Evolutionary conservation across 1,140 invertebrate species (phyloP).

Genomic region (Eupristina koningsbergeri): DNA sequence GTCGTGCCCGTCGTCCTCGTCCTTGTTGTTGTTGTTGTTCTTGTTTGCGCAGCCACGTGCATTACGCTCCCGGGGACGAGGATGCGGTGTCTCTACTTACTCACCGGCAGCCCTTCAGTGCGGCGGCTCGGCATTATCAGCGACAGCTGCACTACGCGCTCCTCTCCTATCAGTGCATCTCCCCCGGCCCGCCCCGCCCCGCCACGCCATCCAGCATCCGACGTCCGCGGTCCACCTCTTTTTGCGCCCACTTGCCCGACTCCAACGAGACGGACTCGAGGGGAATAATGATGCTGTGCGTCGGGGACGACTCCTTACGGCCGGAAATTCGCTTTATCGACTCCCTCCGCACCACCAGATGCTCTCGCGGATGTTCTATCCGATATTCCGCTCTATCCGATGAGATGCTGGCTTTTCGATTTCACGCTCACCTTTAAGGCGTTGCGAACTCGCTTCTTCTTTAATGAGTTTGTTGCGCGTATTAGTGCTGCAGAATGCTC

Average conservation of each 20-base stretch:
- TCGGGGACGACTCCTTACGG: no score
- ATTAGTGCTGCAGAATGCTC: background rate
- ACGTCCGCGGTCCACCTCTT: no score
- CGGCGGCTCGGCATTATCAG: conserved; percentile 19
- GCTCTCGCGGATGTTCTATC: background rate
- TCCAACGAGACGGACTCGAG: background rate
- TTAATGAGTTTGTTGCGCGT: background rate
- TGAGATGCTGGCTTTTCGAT: background rate
- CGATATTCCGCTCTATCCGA: background rate
- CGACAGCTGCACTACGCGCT: conserved; percentile 45
- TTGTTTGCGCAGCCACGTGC: conserved; percentile 40
- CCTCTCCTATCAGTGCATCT: background rate
- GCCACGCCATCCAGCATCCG: no score
- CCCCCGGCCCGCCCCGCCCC: no score
- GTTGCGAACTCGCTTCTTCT: background rate
- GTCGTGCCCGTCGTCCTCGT: no score
- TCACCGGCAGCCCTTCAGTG: no score
- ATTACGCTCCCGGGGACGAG: background rate
- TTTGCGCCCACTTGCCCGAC: no score
- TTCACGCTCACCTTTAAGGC: background rate
- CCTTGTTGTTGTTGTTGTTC: no score
- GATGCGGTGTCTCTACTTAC: background rate
- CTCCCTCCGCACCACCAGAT: background rate
- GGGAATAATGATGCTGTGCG: background rate
- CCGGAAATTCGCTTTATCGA: background rate